These are phyloP conservation scores for Pomatostomus ruficeps DNA, from an alignment of 2,113 vertebrate species.

Conservation along the genomic window DNA sequence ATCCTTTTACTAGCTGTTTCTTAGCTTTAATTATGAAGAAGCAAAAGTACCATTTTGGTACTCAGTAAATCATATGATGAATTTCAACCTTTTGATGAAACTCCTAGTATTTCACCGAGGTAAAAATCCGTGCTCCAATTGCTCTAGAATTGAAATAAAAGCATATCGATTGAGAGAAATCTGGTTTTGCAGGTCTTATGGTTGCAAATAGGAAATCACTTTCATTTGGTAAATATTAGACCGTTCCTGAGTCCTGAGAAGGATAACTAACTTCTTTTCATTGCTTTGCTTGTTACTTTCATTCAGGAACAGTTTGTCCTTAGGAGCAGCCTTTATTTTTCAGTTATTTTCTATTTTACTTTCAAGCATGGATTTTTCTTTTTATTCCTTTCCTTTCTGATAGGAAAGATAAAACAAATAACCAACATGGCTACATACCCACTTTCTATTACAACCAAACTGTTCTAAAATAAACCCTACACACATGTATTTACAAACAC, in stretches of 20 bases:
- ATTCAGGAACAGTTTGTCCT: neutral
- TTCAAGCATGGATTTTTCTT: neutral
- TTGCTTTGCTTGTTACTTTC: neutral
- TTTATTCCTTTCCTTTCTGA: neutral
- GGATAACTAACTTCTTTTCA: neutral
- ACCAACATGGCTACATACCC: neutral
- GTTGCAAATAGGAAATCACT: neutral
- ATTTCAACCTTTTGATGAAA: neutral
- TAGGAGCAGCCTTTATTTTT: neutral
- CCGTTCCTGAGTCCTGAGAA: neutral
- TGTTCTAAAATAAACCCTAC: neutral
- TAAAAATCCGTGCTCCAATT: neutral
- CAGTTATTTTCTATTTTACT: neutral
- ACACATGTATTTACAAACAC: neutral
- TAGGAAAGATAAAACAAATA: neutral
- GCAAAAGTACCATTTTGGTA: neutral
- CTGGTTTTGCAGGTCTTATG: neutral
- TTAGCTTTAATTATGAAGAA: neutral
- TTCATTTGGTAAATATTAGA: neutral
- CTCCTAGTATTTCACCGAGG: neutral
- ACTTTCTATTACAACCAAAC: neutral
- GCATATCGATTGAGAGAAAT: neutral
- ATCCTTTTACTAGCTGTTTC: neutral
- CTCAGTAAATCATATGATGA: neutral
- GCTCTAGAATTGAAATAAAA: neutral